Conservation (phyloP, 2,797 vertebrate genomes). For the Girardinus metallicus region DNA sequence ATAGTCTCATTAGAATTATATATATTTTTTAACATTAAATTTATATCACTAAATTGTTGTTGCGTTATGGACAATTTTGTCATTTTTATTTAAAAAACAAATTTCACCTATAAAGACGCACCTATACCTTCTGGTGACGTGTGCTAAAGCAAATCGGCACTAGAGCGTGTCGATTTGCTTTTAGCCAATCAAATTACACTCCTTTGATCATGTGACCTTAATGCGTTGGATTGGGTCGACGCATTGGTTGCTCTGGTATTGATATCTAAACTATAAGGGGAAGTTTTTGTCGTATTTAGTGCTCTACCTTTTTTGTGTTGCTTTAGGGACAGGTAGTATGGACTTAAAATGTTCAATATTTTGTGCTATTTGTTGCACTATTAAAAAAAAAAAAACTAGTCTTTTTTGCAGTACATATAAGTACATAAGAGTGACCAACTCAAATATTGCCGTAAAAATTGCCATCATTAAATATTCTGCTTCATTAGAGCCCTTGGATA, state of each 20-base stretch:
- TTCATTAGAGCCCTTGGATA: background rate
- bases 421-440: background rate
- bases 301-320: background rate
- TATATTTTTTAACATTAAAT: background rate
- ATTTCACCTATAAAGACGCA: background rate
- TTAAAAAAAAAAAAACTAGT: background rate
- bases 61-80: background rate
- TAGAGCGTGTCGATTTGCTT: background rate
- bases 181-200: background rate
- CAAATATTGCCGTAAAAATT: background rate
- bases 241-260: background rate
- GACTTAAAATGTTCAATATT: background rate
- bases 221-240: background rate
- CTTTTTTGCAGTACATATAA: background rate
- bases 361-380: background rate
- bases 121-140: background rate
- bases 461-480: background rate
- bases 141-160: too few species aligned
- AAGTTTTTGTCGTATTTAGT: background rate
- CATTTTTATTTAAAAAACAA: background rate
- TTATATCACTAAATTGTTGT: background rate
- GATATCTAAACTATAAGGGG: background rate
- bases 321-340: too few species aligned
- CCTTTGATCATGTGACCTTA: too few species aligned
- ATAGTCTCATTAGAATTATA: background rate